Base-by-base conservation (phyloP, 2,113 vertebrate species). In the Pterocles orientalis region DNA sequence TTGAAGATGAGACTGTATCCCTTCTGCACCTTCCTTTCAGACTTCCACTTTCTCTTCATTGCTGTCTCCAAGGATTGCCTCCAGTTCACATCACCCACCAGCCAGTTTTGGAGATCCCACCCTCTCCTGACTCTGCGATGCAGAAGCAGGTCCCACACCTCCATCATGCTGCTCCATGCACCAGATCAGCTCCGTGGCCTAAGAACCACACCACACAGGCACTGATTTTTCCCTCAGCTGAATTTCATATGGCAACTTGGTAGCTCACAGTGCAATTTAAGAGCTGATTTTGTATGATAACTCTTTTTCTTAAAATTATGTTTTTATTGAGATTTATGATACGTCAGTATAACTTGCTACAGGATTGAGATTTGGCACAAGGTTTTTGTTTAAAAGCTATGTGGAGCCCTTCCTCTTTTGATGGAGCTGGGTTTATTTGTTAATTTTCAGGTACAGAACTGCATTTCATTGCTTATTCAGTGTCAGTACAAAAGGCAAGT, bases 91-190 rank as follows among this genome's bases (percentile, higher is more conserved):
- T 31, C 41, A 66, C n/a, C 25, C 12, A 43, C 43, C 33, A 39
- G 43, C 12, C 26, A 61, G 10, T 66, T 82, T 71, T 12, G 7
- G 51, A 60, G 64, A 86, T 39, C 9, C 19, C 10, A 16, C 4
- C 11, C 18, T 4, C 8, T n/a, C 25, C n/a, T 1, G 0, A 13
- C n/a, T 41, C 48, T 21, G 24, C 0, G 0, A 48, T 24, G 13
- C 14, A 82, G 65, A 51, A 71, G 25, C 29, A 68, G 61, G 14
- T 58, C 39, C 31, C 53, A 41, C 7, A 56, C 15, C 12, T 58
- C 50, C 6, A 2, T n/a, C 45, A 3, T 12, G 18, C 21, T 5
- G 3, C 60, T 80, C 28, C 9, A 16, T 14, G 19, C 5, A 87
- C 34, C 18, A n/a, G n/a, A n/a, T 58, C 66, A 78, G 14, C 45